Base-by-base conservation (phyloP, 2,888 invertebrate species). In the Drosophila vallismaia region DNA sequence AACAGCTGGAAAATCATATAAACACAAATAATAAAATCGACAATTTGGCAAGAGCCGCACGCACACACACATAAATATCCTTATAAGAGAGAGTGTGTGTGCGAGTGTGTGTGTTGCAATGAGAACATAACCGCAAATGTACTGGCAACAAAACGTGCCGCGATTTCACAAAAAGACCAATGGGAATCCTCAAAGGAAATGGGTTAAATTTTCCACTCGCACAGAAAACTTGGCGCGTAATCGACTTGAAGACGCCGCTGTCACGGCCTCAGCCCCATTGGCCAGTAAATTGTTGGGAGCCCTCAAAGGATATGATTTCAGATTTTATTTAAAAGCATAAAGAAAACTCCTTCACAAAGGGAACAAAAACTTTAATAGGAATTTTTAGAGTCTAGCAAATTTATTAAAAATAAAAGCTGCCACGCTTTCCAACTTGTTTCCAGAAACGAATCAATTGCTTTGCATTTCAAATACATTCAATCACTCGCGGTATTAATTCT, bases 21-120 rank as follows among this genome's bases (percentile, higher is more conserved):
- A 90, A 85, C 89, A 89, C 88, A 88, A 88, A 89, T 89, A 88
- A 89, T 88, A 87, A 89, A 90, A 89, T 87, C 78, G 85, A 82
- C 86, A 86, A 81, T 89, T 89, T 80, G 87, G 88, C 86, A 85
- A 85, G 74, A 87, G 86, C 75, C 85, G 63, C 83, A 82, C 82
- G 88, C 86, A 86, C 71, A 79, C 72, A 63, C 50, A 49, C 59
- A 60, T 31, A 51, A 14, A 45, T 58, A 57, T 55, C 24, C 64
- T 68, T 69, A 2, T 49, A 36, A 51, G 12, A 42, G 49, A 14
- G 24, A 46, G 50, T 40, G 33, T 62, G 42, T 60, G 55, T 71
- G 24, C 76, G 19, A 60, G 75, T 44, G 55, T 71, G 24, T 79
- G 19, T 63, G 75, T 44, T 69, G 77, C 79, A 79, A 79, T 80